Evolutionary conservation across 2,888 invertebrate genomes (phyloP), one percentile per base, ranked within the genome.

Genomic region (Metellina segmentata): DNA sequence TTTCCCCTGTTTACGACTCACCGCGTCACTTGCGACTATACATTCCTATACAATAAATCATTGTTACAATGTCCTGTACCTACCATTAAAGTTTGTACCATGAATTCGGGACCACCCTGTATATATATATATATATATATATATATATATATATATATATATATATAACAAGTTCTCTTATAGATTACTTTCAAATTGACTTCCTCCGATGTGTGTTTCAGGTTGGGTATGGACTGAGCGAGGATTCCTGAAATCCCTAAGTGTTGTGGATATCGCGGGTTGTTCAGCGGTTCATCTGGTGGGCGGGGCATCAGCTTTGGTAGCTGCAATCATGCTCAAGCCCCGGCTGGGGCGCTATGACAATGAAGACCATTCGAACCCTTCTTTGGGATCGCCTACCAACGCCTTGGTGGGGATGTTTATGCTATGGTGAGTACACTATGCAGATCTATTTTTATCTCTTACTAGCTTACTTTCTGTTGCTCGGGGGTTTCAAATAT

Each of bases 341-440:
- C 98, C 98, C 0, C 96, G 98, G 0, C 95, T 98, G 13, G 98
- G 93, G 0, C 96, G 95, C 4, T 98, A 98, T 94, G 97, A 97
- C 34, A 96, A 96, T 79, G 93, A 87, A 1, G 97, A 98, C 0
- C n/a, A 34, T 1, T 19, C 77, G 4, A 96, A 96, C 0, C 97
- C 98, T 0, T 98, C 98, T 0, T 95, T 98, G 93, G 98, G 98
- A 0, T 97, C 97, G 94, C 98, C 98, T 0, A 98, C 98, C 7
- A 98, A 98, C 94, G 98, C 98, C 0, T 97, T 98, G 19, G 97
- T 98, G 97, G 98, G 98, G 0, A 96, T 98, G 13, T 98, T 98
- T 94, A 98, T 98, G 74, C 95, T 98, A 0, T 98, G 98, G 98
- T 94, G 87, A 93, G 93, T 90, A n/a, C 95, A 61, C 9, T 53